A percentile compares a stretch with the other conserved stretches of the same genome.
These are phyloP conservation scores for Metallyticus violacea DNA, from an alignment of 2,888 invertebrate genomes.

Conservation along the genomic window DNA sequence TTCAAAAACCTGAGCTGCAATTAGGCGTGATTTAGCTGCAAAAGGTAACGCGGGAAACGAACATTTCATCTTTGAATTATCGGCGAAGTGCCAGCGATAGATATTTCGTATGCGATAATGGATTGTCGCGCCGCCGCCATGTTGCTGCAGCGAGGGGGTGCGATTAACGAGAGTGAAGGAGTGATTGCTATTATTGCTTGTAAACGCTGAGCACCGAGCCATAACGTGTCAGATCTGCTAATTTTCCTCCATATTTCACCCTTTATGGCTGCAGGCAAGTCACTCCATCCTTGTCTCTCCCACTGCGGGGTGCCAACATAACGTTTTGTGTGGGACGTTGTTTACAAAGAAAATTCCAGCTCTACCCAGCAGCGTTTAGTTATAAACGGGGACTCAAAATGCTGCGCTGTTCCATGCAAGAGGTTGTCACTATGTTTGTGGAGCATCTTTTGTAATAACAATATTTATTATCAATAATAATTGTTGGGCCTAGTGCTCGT, in stretches of 20 bases:
- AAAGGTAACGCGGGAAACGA: not conserved
- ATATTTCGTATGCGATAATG: not conserved
- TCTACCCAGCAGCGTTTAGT: not conserved
- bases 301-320: not conserved
- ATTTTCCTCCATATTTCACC: constrained; percentile 15
- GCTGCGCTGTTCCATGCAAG: not conserved
- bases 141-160: not conserved
- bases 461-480: too few species aligned
- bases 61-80: not conserved
- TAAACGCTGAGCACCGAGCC: constrained; percentile 5
- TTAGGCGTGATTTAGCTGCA: not conserved
- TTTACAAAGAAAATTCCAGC: not conserved
- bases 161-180: constrained; percentile 12
- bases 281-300: not conserved
- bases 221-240: constrained; percentile 14
- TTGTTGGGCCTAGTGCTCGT: too few species aligned
- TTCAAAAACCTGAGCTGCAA: not conserved
- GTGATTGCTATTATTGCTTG: constrained; percentile 20
- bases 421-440: not conserved
- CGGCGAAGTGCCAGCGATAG: not conserved
- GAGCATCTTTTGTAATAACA: not conserved
- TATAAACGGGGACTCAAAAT: too few species aligned
- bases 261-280: constrained; percentile 2
- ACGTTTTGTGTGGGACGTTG: not conserved
- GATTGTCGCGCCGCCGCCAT: not conserved